Evolutionary conservation across 2,113 vertebrate species (phyloP).

Genomic region (human): DNA sequence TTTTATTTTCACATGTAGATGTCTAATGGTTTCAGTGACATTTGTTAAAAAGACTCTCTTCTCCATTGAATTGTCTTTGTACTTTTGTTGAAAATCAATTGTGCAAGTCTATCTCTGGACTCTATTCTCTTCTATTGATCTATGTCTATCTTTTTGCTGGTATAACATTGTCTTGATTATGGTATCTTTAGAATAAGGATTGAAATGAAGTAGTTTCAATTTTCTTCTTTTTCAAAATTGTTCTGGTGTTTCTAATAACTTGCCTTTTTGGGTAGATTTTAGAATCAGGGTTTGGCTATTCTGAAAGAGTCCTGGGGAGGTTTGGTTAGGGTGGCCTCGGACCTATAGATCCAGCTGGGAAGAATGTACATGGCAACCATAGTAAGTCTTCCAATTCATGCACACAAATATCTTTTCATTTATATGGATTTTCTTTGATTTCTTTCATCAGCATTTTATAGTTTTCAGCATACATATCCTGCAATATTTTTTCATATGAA

Average conservation of each 20-base stretch:
- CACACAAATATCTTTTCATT: fast-evolving
- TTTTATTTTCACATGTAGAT: neutral
- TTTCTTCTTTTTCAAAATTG: neutral
- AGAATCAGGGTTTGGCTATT: neutral
- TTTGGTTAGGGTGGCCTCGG: neutral
- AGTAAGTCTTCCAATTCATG: fast-evolving
- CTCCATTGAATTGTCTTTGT: neutral
- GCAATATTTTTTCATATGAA: neutral
- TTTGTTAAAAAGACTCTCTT: neutral
- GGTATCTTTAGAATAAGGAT: neutral
- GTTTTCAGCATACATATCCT: neutral
- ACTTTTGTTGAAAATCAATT: neutral
- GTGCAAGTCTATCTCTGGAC: neutral
- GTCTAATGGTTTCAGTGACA: neutral
- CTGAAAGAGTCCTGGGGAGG: neutral
- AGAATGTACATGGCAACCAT: fast-evolving
- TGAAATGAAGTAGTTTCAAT: neutral
- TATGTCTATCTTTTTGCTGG: neutral
- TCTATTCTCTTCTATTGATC: neutral
- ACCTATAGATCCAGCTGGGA: neutral
- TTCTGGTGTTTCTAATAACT: neutral
- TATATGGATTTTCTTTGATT: neutral
- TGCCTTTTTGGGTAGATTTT: neutral
- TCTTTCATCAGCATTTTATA: neutral
- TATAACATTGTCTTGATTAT: neutral